Evolutionary conservation across 2,113 vertebrate species (phyloP).

Genomic region (Eira barbara): DNA sequence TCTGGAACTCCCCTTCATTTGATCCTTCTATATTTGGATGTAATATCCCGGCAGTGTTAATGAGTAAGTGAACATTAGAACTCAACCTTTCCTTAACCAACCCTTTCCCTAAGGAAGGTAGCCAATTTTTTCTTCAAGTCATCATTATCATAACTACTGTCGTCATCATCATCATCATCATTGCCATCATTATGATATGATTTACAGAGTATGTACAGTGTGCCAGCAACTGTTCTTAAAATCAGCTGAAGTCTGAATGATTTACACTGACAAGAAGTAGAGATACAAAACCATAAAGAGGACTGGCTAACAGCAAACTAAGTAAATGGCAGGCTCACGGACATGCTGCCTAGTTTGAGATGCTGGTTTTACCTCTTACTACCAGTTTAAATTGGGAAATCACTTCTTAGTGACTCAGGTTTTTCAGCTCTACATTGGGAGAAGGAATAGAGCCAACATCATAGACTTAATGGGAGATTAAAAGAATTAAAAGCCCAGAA

Average conservation of each 20-base stretch:
- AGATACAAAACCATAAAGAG: neutral
- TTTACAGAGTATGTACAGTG: neutral
- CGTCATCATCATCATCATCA: neutral
- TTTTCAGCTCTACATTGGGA: neutral
- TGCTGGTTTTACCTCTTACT: neutral
- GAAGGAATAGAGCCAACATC: neutral
- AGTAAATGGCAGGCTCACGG: neutral
- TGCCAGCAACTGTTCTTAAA: neutral
- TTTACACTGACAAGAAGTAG: neutral
- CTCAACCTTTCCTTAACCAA: neutral
- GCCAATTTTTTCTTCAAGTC: neutral
- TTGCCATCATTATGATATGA: neutral
- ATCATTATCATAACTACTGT: neutral
- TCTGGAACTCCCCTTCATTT: neutral
- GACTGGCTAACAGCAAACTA: neutral
- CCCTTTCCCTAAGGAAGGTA: neutral
- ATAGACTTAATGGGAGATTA: neutral
- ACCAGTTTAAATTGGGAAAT: neutral
- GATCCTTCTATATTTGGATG: neutral
- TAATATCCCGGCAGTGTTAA: neutral
- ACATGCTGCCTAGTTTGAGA: neutral
- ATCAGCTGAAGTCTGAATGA: neutral
- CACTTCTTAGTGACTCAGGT: neutral
- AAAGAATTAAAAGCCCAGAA: neutral
- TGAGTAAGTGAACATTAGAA: neutral